Conservation (phyloP, 2,113 vertebrate genomes). For the Protobothrops mucrosquamatus region DNA sequence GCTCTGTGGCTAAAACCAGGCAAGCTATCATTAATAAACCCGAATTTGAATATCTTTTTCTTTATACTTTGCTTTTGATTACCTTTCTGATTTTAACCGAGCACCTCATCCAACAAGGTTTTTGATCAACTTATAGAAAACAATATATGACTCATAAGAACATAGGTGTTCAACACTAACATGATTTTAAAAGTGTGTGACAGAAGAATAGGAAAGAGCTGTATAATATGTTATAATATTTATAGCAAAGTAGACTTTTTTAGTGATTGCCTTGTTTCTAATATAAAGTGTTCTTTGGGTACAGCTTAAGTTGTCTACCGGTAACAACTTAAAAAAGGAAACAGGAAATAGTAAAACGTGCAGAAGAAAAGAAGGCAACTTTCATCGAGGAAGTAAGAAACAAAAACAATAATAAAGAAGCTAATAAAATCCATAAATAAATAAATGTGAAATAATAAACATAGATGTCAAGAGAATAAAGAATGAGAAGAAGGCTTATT, state of each 20-base stretch:
- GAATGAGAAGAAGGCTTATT: background rate
- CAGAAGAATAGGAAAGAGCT: background rate
- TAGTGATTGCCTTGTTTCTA: background rate
- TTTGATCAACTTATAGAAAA: conserved; percentile 10
- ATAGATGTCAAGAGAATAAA: background rate
- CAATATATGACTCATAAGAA: background rate
- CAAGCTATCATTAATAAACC: conserved; percentile 11
- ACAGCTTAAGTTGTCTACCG: background rate
- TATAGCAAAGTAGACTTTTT: background rate
- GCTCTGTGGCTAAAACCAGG: background rate
- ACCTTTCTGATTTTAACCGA: background rate
- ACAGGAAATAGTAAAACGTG: conserved; percentile 5
- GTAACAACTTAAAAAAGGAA: background rate
- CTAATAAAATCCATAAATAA: background rate
- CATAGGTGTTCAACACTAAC: conserved; percentile 14
- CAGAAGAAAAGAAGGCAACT: background rate
- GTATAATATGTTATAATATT: background rate
- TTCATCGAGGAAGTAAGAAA: background rate
- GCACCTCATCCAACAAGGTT: background rate
- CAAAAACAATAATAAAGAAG: background rate
- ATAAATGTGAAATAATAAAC: background rate
- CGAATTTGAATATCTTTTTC: background rate
- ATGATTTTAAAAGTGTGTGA: background rate
- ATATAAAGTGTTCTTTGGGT: conserved; percentile 1
- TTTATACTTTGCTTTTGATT: background rate